Conservation (phyloP, 2,888 invertebrate genomes). For the Euplexia lucipara region DNA sequence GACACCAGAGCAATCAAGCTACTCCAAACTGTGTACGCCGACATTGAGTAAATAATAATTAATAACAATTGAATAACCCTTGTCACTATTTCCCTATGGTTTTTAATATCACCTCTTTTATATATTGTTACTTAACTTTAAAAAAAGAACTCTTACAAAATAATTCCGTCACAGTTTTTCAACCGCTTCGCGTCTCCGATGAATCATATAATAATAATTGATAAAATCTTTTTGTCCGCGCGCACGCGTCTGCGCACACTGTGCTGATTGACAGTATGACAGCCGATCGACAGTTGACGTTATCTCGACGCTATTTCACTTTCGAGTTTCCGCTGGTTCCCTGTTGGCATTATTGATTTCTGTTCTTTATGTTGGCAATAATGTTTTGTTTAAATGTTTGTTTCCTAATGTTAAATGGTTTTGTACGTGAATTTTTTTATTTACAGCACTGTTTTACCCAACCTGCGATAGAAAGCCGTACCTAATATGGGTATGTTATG, state of each 20-base stretch:
- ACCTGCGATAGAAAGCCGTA: no score
- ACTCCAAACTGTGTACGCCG: no score
- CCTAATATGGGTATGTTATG: no score
- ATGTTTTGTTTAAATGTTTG: slow-evolving; percentile 20
- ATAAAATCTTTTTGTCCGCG: slow-evolving; percentile 62
- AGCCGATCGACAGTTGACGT: slow-evolving; percentile 60
- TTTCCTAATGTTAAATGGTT: neutral
- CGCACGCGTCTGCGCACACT: slow-evolving; percentile 57
- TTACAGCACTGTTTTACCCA: neutral
- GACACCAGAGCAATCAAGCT: no score
- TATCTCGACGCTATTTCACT: slow-evolving; percentile 65
- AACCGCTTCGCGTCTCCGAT: slow-evolving; percentile 31
- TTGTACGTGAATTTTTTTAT: neutral
- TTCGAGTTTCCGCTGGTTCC: slow-evolving; percentile 54
- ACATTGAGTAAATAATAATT: no score
- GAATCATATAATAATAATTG: slow-evolving; percentile 57
- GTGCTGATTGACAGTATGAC: slow-evolving; percentile 58
- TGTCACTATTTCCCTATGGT: neutral
- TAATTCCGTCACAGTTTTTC: slow-evolving; percentile 47
- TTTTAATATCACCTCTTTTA: neutral
- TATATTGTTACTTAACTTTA: no score
- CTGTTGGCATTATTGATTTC: slow-evolving; percentile 51
- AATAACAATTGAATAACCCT: no score
- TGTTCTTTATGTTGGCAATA: slow-evolving; percentile 27
- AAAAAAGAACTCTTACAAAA: slow-evolving; percentile 34